phyloP scores from a whole-genome alignment of 2,113 vertebrate species.

The Calypte anna region DNA sequence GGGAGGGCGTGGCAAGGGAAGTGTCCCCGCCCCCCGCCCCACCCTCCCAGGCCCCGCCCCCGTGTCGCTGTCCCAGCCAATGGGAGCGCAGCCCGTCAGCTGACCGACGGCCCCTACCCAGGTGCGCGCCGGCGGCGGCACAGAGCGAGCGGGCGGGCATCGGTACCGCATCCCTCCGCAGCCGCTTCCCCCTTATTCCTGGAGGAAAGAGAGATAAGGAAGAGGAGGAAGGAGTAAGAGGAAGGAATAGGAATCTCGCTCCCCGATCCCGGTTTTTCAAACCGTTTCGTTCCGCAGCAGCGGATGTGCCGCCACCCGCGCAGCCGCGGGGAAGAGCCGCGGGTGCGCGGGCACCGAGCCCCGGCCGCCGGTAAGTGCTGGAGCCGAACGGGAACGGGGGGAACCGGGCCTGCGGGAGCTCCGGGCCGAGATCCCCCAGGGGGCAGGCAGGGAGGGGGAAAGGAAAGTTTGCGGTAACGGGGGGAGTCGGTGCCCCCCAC shows the following conservation, averaged over 20 bases:
- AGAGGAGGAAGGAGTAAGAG: neutral
- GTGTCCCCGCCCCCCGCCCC: neutral
- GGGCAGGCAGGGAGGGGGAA: too few species aligned
- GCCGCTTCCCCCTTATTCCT: neutral
- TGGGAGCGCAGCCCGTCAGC: constrained; percentile 81
- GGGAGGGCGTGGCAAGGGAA: neutral
- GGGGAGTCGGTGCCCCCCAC: neutral
- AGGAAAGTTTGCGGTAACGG: neutral
- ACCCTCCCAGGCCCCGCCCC: too few species aligned
- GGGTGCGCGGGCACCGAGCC: neutral
- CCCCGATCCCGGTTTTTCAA: neutral
- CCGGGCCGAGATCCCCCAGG: neutral
- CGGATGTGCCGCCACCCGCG: neutral
- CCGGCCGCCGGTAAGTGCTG: neutral
- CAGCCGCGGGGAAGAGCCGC: neutral
- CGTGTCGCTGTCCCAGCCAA: constrained; percentile 72
- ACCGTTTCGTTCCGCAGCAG: neutral
- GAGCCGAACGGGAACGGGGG: too few species aligned
- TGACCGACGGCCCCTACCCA: constrained; percentile 71
- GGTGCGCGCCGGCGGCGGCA: constrained; percentile 64
- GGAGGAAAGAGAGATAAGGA: too few species aligned
- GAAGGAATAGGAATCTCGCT: neutral
- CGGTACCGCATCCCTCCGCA: neutral
- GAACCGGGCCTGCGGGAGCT: neutral
- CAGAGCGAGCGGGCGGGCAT: neutral